Conservation (phyloP, 2,888 invertebrate species). For the Chironomus riparius region DNA sequence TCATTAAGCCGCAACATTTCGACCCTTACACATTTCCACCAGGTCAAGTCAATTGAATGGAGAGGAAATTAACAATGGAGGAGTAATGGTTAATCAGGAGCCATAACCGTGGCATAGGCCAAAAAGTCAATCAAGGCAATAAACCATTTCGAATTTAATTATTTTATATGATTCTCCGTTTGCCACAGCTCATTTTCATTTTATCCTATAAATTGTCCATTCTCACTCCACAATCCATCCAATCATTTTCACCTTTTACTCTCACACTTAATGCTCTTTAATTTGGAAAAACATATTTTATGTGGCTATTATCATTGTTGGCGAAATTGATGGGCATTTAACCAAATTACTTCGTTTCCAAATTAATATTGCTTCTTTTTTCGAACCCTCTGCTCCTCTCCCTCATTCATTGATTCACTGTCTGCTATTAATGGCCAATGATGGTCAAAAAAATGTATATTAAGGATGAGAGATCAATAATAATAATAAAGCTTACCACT, state of each 20-base stretch:
- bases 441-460: slow-evolving; percentile 1
- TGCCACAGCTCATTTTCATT: neutral
- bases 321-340: slow-evolving; percentile 25
- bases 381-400: neutral
- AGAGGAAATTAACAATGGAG: neutral
- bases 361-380: slow-evolving; percentile 3
- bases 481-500: slow-evolving; percentile 1
- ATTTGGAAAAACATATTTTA: slow-evolving; percentile 19
- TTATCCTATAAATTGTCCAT: neutral
- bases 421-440: slow-evolving; percentile 6
- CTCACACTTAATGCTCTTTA: neutral
- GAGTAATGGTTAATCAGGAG: neutral
- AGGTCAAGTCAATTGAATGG: neutral
- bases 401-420: neutral
- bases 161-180: slow-evolving; percentile 15
- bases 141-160: slow-evolving; percentile 26
- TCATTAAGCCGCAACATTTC: neutral
- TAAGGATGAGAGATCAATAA: slow-evolving; percentile 1
- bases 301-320: slow-evolving; percentile 20
- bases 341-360: slow-evolving; percentile 24
- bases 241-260: neutral
- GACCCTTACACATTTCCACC: neutral
- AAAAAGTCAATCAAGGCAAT: slow-evolving; percentile 24
- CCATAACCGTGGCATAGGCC: neutral
- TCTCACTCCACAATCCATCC: neutral